A percentile compares a stretch with the other conserved stretches of the same genome.
Evolutionary conservation across 2,113 vertebrate genomes (phyloP).

Genomic region (Poeciliopsis retropinna): DNA sequence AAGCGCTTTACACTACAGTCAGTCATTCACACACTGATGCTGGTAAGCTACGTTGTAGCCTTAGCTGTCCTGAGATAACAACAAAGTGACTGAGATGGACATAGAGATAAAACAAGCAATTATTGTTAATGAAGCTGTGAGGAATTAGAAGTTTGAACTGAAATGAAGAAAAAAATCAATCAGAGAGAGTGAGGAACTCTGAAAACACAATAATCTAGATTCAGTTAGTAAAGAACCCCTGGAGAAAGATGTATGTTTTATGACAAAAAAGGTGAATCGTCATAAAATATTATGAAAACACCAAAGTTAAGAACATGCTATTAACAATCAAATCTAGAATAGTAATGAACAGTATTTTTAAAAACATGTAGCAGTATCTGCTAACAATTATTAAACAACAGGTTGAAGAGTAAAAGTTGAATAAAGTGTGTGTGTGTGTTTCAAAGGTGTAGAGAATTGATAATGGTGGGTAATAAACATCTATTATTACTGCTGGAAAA

Average conservation of each 20-base stretch:
- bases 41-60: too few relatives aligned
- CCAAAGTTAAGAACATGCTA: too few relatives aligned
- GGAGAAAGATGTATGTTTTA: not conserved
- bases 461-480: too few relatives aligned
- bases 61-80: too few relatives aligned
- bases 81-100: too few relatives aligned
- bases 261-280: not conserved
- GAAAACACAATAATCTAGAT: not conserved
- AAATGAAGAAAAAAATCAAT: not conserved
- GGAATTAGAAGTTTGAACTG: not conserved
- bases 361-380: too few relatives aligned
- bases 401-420: slow-evolving; percentile 10
- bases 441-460: not conserved
- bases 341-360: too few relatives aligned
- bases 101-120: not conserved
- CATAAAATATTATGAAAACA: too few relatives aligned
- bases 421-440: not conserved
- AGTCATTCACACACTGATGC: too few relatives aligned
- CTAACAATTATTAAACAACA: not conserved
- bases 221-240: not conserved
- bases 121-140: not conserved
- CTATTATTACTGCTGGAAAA: too few relatives aligned
- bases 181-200: not conserved
- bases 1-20: too few relatives aligned
- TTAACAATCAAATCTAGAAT: too few relatives aligned